A percentile compares a stretch with the other conserved stretches of the same genome.
These are phyloP conservation scores for Chrysopilus asiliformis DNA, from an alignment of 2,888 invertebrate species.

Conservation along the genomic window DNA sequence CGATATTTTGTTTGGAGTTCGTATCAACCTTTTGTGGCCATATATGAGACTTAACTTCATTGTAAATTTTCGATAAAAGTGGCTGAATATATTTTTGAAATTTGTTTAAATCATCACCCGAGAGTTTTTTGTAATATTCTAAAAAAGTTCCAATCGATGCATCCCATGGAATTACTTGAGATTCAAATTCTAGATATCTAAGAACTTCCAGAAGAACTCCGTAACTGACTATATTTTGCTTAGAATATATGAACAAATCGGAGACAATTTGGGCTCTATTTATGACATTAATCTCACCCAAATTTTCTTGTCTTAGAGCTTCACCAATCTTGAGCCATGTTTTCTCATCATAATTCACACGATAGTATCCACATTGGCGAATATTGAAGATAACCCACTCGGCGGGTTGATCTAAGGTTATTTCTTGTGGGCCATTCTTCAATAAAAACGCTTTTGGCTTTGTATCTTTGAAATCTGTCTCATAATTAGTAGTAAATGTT, in stretches of 20 bases:
- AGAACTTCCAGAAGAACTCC: conserved; percentile 49
- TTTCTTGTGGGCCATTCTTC: conserved; percentile 10
- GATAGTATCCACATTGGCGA: conserved; percentile 49
- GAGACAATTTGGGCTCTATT: conserved; percentile 71
- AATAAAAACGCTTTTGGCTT: conserved; percentile 19
- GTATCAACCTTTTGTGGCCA: too few species aligned
- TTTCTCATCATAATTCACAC: conserved; percentile 49
- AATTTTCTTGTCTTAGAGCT: conserved; percentile 35
- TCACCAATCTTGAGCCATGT: conserved; percentile 42
- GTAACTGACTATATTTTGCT: conserved; percentile 48
- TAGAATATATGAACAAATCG: conserved; percentile 61
- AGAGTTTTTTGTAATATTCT: too few species aligned
- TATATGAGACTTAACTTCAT: too few species aligned
- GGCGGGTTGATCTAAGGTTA: neutral
- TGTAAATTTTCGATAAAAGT: too few species aligned
- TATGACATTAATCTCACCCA: conserved; percentile 43
- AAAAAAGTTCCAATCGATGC: too few species aligned
- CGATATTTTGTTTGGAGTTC: too few species aligned
- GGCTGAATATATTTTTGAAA: too few species aligned
- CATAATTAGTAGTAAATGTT: conserved; percentile 23
- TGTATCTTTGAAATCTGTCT: conserved; percentile 21
- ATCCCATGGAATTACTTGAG: conserved; percentile 66
- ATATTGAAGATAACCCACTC: conserved; percentile 49
- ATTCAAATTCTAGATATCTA: conserved; percentile 53
- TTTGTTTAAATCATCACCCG: too few species aligned